These are phyloP conservation scores for Zaprionus nigranus DNA, from an alignment of 1,140 invertebrate species.

Conservation along the genomic window DNA sequence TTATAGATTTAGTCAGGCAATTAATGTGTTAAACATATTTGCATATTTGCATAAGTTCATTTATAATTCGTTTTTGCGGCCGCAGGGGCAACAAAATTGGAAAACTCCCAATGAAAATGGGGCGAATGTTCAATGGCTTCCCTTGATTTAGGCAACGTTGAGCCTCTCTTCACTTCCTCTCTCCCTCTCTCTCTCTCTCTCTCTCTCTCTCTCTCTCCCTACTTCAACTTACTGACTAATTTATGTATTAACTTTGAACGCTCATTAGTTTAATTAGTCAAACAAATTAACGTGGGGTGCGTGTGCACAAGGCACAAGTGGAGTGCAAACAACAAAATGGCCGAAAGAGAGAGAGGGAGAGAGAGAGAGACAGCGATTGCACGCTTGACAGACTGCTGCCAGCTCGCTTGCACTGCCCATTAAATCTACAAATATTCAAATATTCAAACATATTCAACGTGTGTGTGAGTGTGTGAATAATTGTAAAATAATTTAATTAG, in stretches of 20 bases:
- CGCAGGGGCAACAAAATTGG: constrained; percentile 36
- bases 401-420: constrained; percentile 60
- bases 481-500: constrained; percentile 82
- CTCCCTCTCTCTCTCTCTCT: background rate
- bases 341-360: constrained; percentile 27
- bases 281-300: constrained; percentile 84
- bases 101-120: constrained; percentile 46
- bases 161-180: background rate
- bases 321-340: constrained; percentile 81
- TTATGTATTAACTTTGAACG: constrained; percentile 84
- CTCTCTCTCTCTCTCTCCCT: background rate
- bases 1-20: constrained; percentile 6
- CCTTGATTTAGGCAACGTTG: constrained; percentile 30
- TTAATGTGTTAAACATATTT: constrained; percentile 15
- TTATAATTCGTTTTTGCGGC: constrained; percentile 19
- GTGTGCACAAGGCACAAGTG: constrained; percentile 67
- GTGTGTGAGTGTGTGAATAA: constrained; percentile 46
- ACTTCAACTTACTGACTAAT: constrained; percentile 60
- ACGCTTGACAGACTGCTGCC: constrained; percentile 13
- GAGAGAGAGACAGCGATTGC: background rate
- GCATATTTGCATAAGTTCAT: constrained; percentile 5
- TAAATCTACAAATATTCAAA: constrained; percentile 72
- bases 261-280: constrained; percentile 85
- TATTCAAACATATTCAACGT: constrained; percentile 16
- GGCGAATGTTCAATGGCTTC: no score